Evolutionary conservation across 2,797 vertebrate species (phyloP).

Genomic region (Pseudopleuronectes americanus): DNA sequence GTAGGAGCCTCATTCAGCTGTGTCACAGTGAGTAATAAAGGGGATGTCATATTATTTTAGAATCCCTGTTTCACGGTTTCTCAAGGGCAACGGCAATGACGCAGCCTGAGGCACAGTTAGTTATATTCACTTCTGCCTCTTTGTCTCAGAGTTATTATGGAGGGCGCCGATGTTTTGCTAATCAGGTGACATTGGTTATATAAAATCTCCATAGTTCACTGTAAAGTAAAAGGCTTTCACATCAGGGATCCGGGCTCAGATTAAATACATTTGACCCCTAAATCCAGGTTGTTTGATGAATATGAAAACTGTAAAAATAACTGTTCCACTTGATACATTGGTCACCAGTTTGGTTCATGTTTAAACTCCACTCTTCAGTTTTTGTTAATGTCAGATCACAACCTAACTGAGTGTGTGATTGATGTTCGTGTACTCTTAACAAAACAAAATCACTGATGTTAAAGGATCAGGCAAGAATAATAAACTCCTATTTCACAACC

Average conservation of each 20-base stretch:
- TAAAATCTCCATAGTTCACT: slow-evolving; percentile 25
- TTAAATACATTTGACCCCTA: background rate
- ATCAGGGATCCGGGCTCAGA: background rate
- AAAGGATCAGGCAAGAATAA: background rate
- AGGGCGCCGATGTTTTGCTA: slow-evolving; percentile 47
- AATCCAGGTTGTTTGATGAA: background rate
- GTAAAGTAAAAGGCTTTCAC: background rate
- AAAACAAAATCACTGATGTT: too few species aligned
- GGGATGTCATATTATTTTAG: slow-evolving; percentile 46
- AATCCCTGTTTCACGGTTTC: slow-evolving; percentile 49
- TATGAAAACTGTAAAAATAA: background rate
- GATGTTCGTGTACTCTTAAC: too few species aligned
- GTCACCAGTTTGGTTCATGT: too few species aligned
- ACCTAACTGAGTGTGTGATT: too few species aligned
- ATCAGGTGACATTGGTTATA: slow-evolving; percentile 40
- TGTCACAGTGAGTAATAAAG: slow-evolving; percentile 50
- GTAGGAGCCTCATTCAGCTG: slow-evolving; percentile 27
- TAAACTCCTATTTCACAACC: background rate
- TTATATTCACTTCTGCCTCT: slow-evolving; percentile 36
- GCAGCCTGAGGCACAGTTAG: slow-evolving; percentile 47
- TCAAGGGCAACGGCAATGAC: slow-evolving; percentile 71
- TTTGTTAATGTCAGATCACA: too few species aligned
- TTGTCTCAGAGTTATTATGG: slow-evolving; percentile 48
- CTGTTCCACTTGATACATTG: too few species aligned
- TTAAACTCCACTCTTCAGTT: too few species aligned